phyloP scores from a whole-genome alignment of 2,888 invertebrate genomes.

The Byasa hedistus region DNA sequence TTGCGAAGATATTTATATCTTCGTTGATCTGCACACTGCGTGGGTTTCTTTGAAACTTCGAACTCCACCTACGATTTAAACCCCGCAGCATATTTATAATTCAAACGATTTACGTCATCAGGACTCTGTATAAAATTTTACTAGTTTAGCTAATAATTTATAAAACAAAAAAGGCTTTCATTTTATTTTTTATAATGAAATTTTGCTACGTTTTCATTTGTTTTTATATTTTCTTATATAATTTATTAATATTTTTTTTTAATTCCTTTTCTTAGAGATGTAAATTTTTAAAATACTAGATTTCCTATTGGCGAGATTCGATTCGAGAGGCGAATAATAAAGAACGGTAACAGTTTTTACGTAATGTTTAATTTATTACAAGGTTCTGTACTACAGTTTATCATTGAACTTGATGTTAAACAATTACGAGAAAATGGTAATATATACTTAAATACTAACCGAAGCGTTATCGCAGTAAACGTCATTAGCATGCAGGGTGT shows the following conservation, averaged over 20 bases:
- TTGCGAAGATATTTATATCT: constrained; percentile 11
- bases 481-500: constrained; percentile 70
- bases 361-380: too few relatives aligned
- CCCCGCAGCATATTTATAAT: neutral
- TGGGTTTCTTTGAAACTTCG: constrained; percentile 10
- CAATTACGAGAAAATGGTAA: constrained; percentile 27
- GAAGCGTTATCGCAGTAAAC: constrained; percentile 49
- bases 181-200: too few relatives aligned
- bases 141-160: too few relatives aligned
- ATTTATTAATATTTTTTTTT: too few relatives aligned
- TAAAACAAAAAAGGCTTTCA: too few relatives aligned
- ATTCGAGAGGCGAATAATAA: too few relatives aligned
- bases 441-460: constrained; percentile 33
- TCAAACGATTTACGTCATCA: neutral
- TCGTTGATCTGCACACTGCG: constrained; percentile 12
- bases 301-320: too few relatives aligned
- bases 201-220: too few relatives aligned
- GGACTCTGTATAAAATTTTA: neutral
- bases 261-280: too few relatives aligned
- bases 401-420: constrained; percentile 16
- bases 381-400: neutral
- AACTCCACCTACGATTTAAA: constrained; percentile 11
- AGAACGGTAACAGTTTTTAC: too few relatives aligned
- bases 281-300: too few relatives aligned
- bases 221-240: too few relatives aligned